Percentiles rank a stretch among this genome's conserved stretches.
phyloP scores from a whole-genome alignment of 2,113 vertebrate species.

The Phyllostomus hastatus region DNA sequence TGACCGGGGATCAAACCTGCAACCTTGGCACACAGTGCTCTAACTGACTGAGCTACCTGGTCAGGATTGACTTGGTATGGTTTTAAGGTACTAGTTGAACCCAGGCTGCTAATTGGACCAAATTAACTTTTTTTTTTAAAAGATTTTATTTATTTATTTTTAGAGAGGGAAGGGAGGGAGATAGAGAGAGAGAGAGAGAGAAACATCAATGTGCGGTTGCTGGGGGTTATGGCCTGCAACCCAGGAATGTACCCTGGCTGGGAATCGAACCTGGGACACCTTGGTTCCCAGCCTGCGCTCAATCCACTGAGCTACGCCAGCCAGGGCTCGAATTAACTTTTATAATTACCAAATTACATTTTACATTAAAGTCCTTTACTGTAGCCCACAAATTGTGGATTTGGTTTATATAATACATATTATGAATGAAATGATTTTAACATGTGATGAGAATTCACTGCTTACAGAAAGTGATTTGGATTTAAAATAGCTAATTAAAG shows the following conservation, averaged over 20 bases:
- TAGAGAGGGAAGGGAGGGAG: no score
- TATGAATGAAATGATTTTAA: not conserved
- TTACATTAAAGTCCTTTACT: not conserved
- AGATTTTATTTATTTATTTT: no score
- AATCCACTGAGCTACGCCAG: no score
- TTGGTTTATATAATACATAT: not conserved
- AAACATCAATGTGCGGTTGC: no score
- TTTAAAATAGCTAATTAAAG: constrained; percentile 43
- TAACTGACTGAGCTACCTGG: no score
- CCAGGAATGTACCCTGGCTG: no score
- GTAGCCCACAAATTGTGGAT: not conserved
- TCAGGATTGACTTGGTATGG: not conserved
- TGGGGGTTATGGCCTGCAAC: no score
- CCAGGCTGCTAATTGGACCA: not conserved
- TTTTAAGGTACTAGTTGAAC: not conserved
- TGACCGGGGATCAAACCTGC: no score
- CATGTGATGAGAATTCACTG: not conserved
- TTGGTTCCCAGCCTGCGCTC: no score
- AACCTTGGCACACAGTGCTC: no score
- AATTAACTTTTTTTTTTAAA: not conserved
- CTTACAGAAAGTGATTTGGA: not conserved
- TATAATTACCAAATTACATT: not conserved
- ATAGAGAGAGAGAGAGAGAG: no score
- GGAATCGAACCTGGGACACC: no score
- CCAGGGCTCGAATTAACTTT: not conserved